phyloP scores from a whole-genome alignment of 2,113 vertebrate genomes.

The cat (Felis catus) region F.catus_Fca126_mat1.0 CM031413.1:44593001-44593500 shows the following conservation, averaged over 20 bases:
- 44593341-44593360: constrained; percentile 31
- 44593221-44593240: constrained; percentile 79
- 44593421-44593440: not conserved
- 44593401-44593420: not conserved
- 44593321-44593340: constrained; percentile 13
- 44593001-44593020: not conserved
- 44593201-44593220: constrained; percentile 39
- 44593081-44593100: not conserved
- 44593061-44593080: not conserved
- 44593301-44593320: constrained; percentile 55
- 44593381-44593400: not conserved
- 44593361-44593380: constrained; percentile 17
- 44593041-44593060: not conserved
- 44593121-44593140: constrained; percentile 27
- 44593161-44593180: constrained; percentile 1
- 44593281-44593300: constrained; percentile 78
- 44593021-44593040: not conserved
- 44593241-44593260: constrained; percentile 78
- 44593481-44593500: not conserved
- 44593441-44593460: not conserved
- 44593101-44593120: constrained; percentile 26
- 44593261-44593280: constrained; percentile 90
- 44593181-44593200: constrained; percentile 63
- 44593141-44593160: constrained; percentile 50
- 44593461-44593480: not conserved